Conservation (phyloP, 1,140 invertebrate genomes). For the Platorchestia sp. region DNA sequence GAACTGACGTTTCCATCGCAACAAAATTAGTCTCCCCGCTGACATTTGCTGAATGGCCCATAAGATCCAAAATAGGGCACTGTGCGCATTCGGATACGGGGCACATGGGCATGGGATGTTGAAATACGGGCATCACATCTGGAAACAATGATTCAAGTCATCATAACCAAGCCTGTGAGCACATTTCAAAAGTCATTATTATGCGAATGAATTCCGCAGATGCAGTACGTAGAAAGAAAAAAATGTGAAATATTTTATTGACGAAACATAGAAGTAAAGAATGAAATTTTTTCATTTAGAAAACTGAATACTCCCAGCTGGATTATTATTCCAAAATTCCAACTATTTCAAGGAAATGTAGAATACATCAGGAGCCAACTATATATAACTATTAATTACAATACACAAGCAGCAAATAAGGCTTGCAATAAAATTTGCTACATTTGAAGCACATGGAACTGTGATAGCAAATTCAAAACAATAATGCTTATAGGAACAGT, state of each 20-base stretch:
- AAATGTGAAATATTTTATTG: neutral
- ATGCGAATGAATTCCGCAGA: neutral
- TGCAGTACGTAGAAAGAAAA: neutral
- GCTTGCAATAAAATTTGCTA: too few relatives aligned
- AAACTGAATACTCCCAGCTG: too few relatives aligned
- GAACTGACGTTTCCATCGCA: neutral
- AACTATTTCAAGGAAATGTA: too few relatives aligned
- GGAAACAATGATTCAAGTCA: neutral
- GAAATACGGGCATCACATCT: neutral
- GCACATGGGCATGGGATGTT: neutral
- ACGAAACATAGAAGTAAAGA: neutral
- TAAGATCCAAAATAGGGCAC: neutral
- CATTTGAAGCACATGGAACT: too few relatives aligned
- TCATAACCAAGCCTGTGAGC: neutral
- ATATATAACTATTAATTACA: too few relatives aligned
- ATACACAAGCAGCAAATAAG: too few relatives aligned
- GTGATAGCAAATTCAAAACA: too few relatives aligned
- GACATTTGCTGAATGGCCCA: neutral
- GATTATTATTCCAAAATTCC: too few relatives aligned
- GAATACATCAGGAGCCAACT: too few relatives aligned
- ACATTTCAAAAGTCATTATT: neutral
- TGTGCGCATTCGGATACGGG: neutral
- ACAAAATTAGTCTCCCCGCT: neutral
- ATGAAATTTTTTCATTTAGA: neutral
- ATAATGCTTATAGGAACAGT: too few relatives aligned